Base-by-base conservation (phyloP, 2,113 vertebrate species). In the Rhinogobius similis region DNA sequence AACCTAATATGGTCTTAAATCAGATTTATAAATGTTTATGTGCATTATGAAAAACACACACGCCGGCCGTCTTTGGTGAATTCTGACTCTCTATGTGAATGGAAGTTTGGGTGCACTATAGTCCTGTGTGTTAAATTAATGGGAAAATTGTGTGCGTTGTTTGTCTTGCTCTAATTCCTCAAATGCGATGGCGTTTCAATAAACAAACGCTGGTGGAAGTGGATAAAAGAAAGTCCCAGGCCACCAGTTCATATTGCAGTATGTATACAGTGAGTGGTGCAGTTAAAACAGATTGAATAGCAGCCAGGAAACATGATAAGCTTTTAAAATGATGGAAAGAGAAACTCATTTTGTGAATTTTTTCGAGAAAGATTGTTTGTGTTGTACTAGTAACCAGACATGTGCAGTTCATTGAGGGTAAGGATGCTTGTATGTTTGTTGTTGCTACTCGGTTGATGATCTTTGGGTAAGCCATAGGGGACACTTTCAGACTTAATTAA, bases 21-120 rank as follows among this genome's bases (percentile, higher is more conserved):
- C 88, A 90, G 91, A 94, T 93, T 94, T 93, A 91, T 91, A 93
- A 93, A 94, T 94, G 92, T 94, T 94, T 93, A 92, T 90, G 89
- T 91, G 89, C 82, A 84, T 93, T 93, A 93, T 91, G 86, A 93
- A 91, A 93, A 92, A 90, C 90, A 93, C 90, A 90, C 88, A 86
- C 1, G 23, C 75, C 65, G 76, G 26, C 81, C 26, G 50, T 36
- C 65, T 36, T 62, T 32, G 67, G 78, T 72, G 70, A 75, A 76
- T 74, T 67, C 75, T 27, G 56, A 70, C 70, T 79, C 13, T 83
- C 43, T 88, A 65, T 86, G 48, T 81, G 73, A 79, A 71, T 58
- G 70, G 65, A 73, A 67, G 73, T 71, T 76, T 56, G 46, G 46
- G 67, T 20, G 66, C 43, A 26, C 46, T 48, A 32, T 68, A 41